Conservation (phyloP, 2,113 vertebrate species). For the Callopanchax toddi region DNA sequence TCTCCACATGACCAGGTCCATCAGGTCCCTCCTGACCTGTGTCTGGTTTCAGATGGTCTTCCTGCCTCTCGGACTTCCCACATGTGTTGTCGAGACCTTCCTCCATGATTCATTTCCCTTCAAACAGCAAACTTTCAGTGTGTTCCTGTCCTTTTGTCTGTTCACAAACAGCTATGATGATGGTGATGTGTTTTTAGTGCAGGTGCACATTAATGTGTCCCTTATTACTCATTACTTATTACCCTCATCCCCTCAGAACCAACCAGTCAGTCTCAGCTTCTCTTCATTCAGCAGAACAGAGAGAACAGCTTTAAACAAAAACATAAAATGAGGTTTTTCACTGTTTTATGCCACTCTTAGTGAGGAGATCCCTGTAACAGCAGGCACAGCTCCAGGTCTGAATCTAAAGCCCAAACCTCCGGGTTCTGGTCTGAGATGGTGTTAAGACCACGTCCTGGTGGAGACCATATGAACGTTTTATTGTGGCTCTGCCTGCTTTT, state of each 20-base stretch:
- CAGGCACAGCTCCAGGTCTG: background rate
- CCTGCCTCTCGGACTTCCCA: no score
- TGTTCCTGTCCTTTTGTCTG: conserved; percentile 45
- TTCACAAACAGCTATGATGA: background rate
- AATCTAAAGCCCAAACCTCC: background rate
- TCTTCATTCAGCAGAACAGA: no score
- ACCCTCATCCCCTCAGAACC: no score
- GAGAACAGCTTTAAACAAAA: no score
- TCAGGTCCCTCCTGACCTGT: no score
- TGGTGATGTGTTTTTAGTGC: conserved; percentile 33
- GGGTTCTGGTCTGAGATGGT: background rate
- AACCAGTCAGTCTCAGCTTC: background rate
- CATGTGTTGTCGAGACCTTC: conserved; percentile 35
- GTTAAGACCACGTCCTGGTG: conserved; percentile 38
- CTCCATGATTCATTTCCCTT: conserved; percentile 61
- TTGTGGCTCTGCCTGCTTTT: background rate
- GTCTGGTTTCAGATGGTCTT: no score
- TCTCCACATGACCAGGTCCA: no score
- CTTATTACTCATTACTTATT: conserved; percentile 39
- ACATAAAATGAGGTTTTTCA: no score
- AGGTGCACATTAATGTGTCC: conserved; percentile 49
- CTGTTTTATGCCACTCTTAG: no score
- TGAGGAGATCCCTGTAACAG: background rate
- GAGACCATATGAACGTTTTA: conserved; percentile 32
- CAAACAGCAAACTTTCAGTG: conserved; percentile 40